Conservation (phyloP, 2,113 vertebrate species). For the Crotalus horridus region DNA sequence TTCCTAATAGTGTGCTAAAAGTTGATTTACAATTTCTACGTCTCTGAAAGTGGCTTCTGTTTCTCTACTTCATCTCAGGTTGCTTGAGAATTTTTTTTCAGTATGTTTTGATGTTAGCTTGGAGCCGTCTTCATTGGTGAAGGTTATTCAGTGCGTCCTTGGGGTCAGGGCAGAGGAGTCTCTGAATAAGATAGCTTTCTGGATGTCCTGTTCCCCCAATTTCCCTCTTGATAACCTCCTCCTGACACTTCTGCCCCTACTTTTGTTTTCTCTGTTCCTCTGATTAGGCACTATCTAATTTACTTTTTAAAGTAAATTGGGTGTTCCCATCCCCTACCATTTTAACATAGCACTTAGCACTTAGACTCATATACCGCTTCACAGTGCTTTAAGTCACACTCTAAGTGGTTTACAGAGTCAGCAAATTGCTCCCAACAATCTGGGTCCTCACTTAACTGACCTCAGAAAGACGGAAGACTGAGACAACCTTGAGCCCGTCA, state of each 20-base stretch:
- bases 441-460: too few relatives aligned
- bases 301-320: not conserved
- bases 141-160: not conserved
- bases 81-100: not conserved
- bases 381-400: too few relatives aligned
- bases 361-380: too few relatives aligned
- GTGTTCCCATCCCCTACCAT: not conserved
- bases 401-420: too few relatives aligned
- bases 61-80: not conserved
- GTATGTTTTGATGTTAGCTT: not conserved
- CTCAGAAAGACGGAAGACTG: too few relatives aligned
- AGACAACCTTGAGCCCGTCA: too few relatives aligned
- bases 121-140: not conserved
- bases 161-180: not conserved
- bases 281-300: not conserved
- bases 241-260: not conserved
- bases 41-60: not conserved
- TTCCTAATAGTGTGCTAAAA: not conserved
- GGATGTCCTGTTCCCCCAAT: not conserved
- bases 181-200: not conserved
- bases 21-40: not conserved
- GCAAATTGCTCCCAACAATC: not conserved
- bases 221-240: not conserved
- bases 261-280: not conserved
- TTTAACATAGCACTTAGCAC: too few relatives aligned